Conservation (phyloP, 2,797 vertebrate species). For the Odontamblyopus rebecca region DNA sequence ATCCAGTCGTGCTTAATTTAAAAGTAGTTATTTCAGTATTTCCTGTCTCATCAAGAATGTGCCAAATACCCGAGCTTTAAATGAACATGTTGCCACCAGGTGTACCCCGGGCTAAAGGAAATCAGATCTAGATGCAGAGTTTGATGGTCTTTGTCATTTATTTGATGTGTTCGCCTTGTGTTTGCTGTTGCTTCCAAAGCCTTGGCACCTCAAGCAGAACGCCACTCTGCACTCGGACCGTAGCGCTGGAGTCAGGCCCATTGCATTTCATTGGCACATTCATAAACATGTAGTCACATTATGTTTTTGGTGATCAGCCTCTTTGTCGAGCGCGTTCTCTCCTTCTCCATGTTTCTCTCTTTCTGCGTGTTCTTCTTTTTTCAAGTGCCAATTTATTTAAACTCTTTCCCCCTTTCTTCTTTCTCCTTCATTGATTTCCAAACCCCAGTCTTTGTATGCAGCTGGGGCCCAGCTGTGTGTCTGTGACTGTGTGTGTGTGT, state of each 20-base stretch:
- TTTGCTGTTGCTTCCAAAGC: constrained; percentile 21
- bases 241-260: constrained; percentile 21
- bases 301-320: constrained; percentile 53
- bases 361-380: constrained; percentile 78
- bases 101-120: neutral
- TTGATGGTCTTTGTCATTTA: constrained; percentile 23
- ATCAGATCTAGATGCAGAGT: constrained; percentile 14
- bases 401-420: constrained; percentile 82
- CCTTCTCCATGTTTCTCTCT: constrained; percentile 52
- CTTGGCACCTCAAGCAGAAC: constrained; percentile 27
- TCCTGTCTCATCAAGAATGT: neutral
- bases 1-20: neutral
- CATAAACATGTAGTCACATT: constrained; percentile 35
- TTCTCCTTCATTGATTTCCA: constrained; percentile 89
- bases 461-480: constrained; percentile 85
- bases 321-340: constrained; percentile 51
- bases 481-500: constrained; percentile 66
- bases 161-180: constrained; percentile 19
- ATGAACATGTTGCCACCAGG: constrained; percentile 10
- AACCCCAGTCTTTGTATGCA: constrained; percentile 84
- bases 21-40: neutral
- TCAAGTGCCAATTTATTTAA: constrained; percentile 85
- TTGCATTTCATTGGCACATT: constrained; percentile 31
- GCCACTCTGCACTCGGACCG: constrained; percentile 34
- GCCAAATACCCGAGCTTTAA: neutral